Base-by-base conservation (phyloP, 2,113 vertebrate genomes). In the Centropus unirufus region DNA sequence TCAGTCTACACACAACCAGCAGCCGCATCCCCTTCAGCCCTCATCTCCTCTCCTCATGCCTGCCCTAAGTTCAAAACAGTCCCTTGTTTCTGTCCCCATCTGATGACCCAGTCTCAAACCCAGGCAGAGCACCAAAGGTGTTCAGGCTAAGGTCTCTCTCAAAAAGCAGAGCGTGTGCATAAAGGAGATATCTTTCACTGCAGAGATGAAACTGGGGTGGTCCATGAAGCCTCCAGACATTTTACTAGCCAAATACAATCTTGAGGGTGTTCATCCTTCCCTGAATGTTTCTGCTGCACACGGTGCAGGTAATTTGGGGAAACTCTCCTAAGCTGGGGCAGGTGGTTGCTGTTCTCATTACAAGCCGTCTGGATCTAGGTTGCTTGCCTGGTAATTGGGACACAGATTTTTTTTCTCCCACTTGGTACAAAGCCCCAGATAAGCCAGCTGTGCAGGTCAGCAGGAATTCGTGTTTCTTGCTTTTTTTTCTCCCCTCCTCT, bases 361-460 rank as follows among this genome's bases (percentile, higher is more conserved):
- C 16, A 4, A 11, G 59, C 62, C 92, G 46, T 83, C 78, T 94
- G 81, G 81, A 75, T 93, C 95, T 46, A 77, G 82, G 89, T 78
- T 95, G 72, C 55, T 59, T 11, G 2, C 30, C 64, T 73, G 80
- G 70, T 88, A 95, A 83, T 46, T 46, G 18, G 74, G 83, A 34
- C 80, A 59, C 57, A 16, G 13, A 2, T 26, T 69, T 89, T 89
- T 40, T 44, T 49, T 36, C 23, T 13, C 29, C 32, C 3, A 2
- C 42, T 58, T 69, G 17, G 49, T 72, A 61, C 23, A 87, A 82
- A 82, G 61, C 12, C 42, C 74, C 57, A 82, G 4, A 59, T 66
- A 91, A 66, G 8, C 55, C 44, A 95, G 59, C 67, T 94, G 87
- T 94, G 94, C 89, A 95, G 92, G 74, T 93, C 84, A 95, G 61